Evolutionary conservation across 2,888 invertebrate genomes (phyloP), one percentile per base, ranked within the genome.

Genomic region (Xestoiulus laeticollis): DNA sequence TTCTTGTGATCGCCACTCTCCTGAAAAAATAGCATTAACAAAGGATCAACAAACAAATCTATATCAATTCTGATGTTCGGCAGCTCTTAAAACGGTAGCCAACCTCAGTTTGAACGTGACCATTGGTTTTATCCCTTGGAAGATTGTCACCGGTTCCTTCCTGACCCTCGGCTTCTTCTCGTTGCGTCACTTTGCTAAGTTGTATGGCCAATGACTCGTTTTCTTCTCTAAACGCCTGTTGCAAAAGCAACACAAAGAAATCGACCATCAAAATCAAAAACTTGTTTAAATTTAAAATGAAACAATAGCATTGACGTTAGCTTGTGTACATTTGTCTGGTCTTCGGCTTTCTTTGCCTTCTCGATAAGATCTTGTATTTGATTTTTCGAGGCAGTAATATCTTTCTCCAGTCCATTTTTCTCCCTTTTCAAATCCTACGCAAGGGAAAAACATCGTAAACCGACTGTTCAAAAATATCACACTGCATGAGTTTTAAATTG

Each of bases 201-300:
- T 93, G 92, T 38, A 92, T 91, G 22, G 91, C 90, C 83, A 93
- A 90, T 3, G 90, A 90, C 89, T 91, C 92, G 89, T 94, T 93
- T 89, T 94, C 94, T 87, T 94, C 94, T 32, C 90, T 89, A 2
- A 78, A 8, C 16, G 82, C 32, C 87, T 78, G 59, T 16, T 16
- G 14, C 82, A 16, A 8, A 53, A 19, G n/a, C 53, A 19, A n/a
- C 33, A 38, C 1, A 16, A 48, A 48, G 1, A 48, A 12, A 16
- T 48, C 14, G 6, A 43, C 1, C 48, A 48, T 16, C 1, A 16
- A 53, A 19, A 19, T n/a, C 4, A 16, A 53, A 19, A 5, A 53
- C 16, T 53, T n/a, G n/a, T 1, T 53, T 19, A 1, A 16, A 16
- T 53, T 19, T 19, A 16, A 53, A 19, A 16, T 5, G 1, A n/a